phyloP scores from a whole-genome alignment of 1,140 invertebrate species.

The Zaprionus kolodkinae region DNA sequence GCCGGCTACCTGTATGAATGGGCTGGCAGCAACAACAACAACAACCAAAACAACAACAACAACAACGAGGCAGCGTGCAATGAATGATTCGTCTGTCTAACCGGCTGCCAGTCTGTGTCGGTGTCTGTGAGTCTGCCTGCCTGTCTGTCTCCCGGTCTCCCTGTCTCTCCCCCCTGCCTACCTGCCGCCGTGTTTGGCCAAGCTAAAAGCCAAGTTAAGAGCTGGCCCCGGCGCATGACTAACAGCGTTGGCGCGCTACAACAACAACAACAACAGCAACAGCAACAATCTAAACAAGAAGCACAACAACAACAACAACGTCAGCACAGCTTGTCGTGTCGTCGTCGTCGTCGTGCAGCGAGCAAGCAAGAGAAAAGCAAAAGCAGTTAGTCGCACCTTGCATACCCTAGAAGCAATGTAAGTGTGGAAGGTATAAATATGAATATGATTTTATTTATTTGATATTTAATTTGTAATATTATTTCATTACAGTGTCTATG shows the following conservation, averaged over 20 bases:
- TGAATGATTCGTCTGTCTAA: conserved; percentile 64
- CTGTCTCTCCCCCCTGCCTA: conserved; percentile 10
- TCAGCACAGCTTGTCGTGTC: conserved; percentile 72
- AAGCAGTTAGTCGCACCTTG: neutral
- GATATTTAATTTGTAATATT: too few species aligned
- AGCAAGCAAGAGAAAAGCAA: conserved; percentile 15
- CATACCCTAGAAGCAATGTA: conserved; percentile 39
- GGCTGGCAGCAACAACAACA: conserved; percentile 17
- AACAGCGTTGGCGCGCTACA: conserved; percentile 74
- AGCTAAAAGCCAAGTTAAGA: conserved; percentile 72
- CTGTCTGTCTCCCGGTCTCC: conserved; percentile 8
- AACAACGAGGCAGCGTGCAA: conserved; percentile 46
- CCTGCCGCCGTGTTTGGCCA: conserved; percentile 38
- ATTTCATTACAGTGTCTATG: too few species aligned
- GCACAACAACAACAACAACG: conserved; percentile 38
- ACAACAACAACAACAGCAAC: conserved; percentile 45
- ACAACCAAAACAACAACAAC: conserved; percentile 7
- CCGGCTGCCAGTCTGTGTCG: conserved; percentile 21
- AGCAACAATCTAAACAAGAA: conserved; percentile 26
- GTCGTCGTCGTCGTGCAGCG: conserved; percentile 61
- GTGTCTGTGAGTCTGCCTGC: conserved; percentile 9
- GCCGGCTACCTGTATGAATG: conserved; percentile 66
- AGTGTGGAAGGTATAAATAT: neutral
- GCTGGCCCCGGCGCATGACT: conserved; percentile 70
- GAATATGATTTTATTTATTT: neutral